Evolutionary conservation across 2,888 invertebrate genomes (phyloP), one percentile per base, ranked within the genome.

Genomic region (Thera britannica): DNA sequence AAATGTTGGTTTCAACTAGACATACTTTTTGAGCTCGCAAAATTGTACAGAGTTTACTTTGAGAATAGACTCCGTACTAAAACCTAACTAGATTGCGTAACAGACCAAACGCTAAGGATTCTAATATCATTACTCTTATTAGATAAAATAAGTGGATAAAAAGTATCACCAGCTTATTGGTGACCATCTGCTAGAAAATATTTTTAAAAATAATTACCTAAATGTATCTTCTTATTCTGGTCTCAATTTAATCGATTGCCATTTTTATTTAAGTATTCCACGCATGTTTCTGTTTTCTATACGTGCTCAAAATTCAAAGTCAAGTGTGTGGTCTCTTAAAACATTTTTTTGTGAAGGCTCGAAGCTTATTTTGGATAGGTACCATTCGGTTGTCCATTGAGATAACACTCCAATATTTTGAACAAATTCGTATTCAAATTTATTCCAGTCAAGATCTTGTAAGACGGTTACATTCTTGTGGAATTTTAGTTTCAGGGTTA

Each of bases 351-450:
- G 60, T 67, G 38, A 62, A 67, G 48, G 49, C 67, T 71, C 70
- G 68, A 68, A 65, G 56, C 65, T 65, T 73, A 68, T 70, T 75
- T 36, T 73, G 68, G 58, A 68, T 12, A 36, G 0, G 11, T 66
- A 74, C 68, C 68, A 74, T 79, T 77, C 74, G 75, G 76, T 80
- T 78, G 76, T 75, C 71, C 59, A 52, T 68, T 64, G 67, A 82
- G 82, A 83, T 83, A 83, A 82, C 65, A 68, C 70, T 69, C 64
- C 63, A 74, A 78, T 72, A 73, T 73, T 75, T 70, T 76, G 68
- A 73, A 76, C 71, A 72, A 77, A 77, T 79, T 79, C 70, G 72
- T 77, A 84, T 83, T 84, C 78, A 84, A 84, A 83, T 83, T 83
- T 84, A 84, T 83, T 83, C 83, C 74, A 72, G 68, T 56, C 71